Evolutionary conservation across 2,797 vertebrate species (phyloP).

Genomic region (Taeniopygia guttata): DNA sequence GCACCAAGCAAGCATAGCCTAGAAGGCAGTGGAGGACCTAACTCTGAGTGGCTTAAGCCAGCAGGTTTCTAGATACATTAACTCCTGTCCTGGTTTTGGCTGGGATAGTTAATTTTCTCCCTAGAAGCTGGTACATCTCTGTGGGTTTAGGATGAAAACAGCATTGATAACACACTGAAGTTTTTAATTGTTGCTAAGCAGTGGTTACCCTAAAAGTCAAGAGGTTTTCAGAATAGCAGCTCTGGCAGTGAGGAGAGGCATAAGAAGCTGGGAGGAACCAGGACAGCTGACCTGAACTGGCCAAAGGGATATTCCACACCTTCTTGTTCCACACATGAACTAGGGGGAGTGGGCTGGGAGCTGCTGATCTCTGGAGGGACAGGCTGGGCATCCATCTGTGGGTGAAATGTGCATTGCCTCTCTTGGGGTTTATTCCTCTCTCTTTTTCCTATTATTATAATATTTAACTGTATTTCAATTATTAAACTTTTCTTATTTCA

Average conservation of each 20-base stretch:
- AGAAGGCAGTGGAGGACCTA: not conserved
- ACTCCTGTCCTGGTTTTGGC: not conserved
- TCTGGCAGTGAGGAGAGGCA: not conserved
- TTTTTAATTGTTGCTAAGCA: not conserved
- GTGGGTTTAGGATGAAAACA: not conserved
- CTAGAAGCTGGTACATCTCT: not conserved
- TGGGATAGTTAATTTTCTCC: too few relatives aligned
- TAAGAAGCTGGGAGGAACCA: not conserved
- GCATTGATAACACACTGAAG: not conserved
- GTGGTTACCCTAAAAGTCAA: too few relatives aligned
- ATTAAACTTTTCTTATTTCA: not conserved
- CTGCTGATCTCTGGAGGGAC: not conserved
- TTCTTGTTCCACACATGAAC: not conserved
- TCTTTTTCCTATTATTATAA: not conserved
- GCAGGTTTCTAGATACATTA: not conserved
- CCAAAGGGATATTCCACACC: not conserved
- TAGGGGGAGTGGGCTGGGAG: not conserved
- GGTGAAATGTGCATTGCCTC: not conserved
- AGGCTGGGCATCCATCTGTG: not conserved
- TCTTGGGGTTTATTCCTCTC: not conserved
- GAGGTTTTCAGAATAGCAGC: rapidly evolving
- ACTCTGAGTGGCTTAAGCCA: not conserved
- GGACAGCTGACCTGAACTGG: not conserved
- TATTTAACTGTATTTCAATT: not conserved
- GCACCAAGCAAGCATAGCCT: not conserved